Evolutionary conservation across 92 coral and sea anemone species (phyloP), one percentile per base, ranked within the genome.

Genomic region (Porites lobata): DNA sequence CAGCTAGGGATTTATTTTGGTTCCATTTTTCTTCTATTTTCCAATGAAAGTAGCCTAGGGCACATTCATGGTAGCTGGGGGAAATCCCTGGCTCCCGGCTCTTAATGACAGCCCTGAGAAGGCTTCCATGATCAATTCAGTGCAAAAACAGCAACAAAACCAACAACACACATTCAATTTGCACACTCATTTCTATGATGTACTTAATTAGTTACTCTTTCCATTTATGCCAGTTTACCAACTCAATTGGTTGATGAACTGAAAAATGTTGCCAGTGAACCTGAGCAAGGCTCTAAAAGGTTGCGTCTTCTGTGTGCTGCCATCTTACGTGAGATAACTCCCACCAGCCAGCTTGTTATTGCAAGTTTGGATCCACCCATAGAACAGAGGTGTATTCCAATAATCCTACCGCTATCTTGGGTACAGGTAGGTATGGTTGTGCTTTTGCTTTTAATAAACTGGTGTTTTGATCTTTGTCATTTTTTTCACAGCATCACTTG

Each of bases 251-350:
- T 94, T 52, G 92, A 96, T 64, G 96, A 96, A 69, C 93, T 96
- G 12, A 92, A 92, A 59, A 91, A 79, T 76, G 95, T 95, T 61
- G 89, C 91, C 20, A 86, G 94, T 83, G 99, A 96, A 78, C 96
- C 99, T 68, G 95, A 93, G 53, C 98, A 96, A 75, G 94, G 98
- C 10, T 86, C 99, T 29, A 96, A 92, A 83, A 92, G 85, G 72
- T 63, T 96, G 58, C 92, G 94, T 78, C 96, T 95, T 14, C 92
- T 95, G 77, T 96, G 96, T 77, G 76, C 92, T 86, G 85, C 95
- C 4, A 89, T 96, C 63, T 82, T 96, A 62, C 89, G 95, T 26
- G 99, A 96, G 65, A 79, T 95, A 53, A 84, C 96, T 20, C 99
- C 99, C 7, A 90, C 92, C 17, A 71, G 85, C 18, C 97, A 94